Evolutionary conservation across 2,888 invertebrate species (phyloP), one percentile per base, ranked within the genome.

Genomic region (Ramazzottius varieornatus): DNA sequence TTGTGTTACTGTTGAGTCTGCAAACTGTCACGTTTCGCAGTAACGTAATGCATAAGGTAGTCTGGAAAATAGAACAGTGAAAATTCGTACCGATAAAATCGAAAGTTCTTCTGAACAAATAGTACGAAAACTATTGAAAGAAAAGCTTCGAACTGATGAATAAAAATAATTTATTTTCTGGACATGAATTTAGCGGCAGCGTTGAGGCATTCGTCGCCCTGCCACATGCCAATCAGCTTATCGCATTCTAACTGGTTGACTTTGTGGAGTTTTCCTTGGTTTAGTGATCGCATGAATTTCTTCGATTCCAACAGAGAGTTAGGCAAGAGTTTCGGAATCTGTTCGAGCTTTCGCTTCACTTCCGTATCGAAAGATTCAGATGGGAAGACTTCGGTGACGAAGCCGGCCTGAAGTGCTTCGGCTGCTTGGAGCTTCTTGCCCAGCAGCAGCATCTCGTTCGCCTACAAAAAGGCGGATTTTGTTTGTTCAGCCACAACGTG

Each of bases 351-450:
- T 1, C 72, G 70, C 81, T 81, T 83, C 34, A 82, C 80, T 72
- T 81, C 70, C 74, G 74, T 77, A 65, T 83, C 77, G 65, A 86
- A 75, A 65, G 83, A 79, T 32, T 80, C 77, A 46, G 81, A 77
- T 67, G 85, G 84, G 70, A 86, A 84, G 20, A 93, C 78, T 72
- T 84, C 81, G 16, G 88, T 84, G 0, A 93, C 82, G 66, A 94
- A 83, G 33, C 88, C 86, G 72, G 81, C 81, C 54, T 83, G 78
- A 64, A 81, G 78, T 0, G 93, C 94, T 77, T 92, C 89, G 65
- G 79, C 71, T 0, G 89, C 88, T 33, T 81, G 80, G 73, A 94
- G 78, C 77, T 84, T 87, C 70, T 85, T 81, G 71, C 85, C 86
- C 69, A 88, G 83, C 66, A 80, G 73, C 32, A 83, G 73, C 70